Base-by-base conservation (phyloP, 2,797 vertebrate species). In the Halcyon chelicuti region DNA sequence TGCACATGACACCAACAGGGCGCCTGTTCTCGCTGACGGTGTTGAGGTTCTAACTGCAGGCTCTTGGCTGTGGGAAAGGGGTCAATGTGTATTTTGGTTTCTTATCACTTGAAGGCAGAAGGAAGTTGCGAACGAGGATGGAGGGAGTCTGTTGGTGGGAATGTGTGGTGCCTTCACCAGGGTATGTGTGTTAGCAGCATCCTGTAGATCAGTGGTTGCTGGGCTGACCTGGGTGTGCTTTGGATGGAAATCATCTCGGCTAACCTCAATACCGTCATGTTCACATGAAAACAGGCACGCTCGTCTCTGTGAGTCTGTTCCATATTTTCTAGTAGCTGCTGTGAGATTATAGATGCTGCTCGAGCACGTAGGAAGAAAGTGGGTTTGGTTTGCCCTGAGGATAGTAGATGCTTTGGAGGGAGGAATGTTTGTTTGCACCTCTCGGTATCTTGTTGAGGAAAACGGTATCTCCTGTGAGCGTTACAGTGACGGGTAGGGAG, bases 41-140 rank as follows among this genome's bases (percentile, higher is more conserved):
- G 46, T 46, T 83, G 93, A 88, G 93, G 90, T 90, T 95, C 5
- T 62, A 91, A 88, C 73, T 83, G 82, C 60, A 80, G 63, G 3
- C 91, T 79, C 37, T 46, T 33, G 2, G 2, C 87, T 84, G 2
- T 92, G 94, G 80, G 92, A 88, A 95, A 88, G 55, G 67, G 66
- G 60, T 93, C 57, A 46, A 8, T 60, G 86, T 90, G 71, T 78
- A 46, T 88, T 91, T 94, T 86, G 93, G 93, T 92, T 94, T 93
- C 95, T 96, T 96, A 96, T 96, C 94, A 52, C 86, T 90, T 25
- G 60, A 66, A 86, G 82, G 93, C 96, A 97, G 96, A 91, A 96
- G 96, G 93, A 97, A 93, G 86, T 96, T 70, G 79, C 14, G 12
- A 55, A 25, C 0, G 15, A 94, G 70, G 73, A 96, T 40, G 66